phyloP scores from a whole-genome alignment of 2,113 vertebrate species.

The Psammodynastes pulverulentus region DNA sequence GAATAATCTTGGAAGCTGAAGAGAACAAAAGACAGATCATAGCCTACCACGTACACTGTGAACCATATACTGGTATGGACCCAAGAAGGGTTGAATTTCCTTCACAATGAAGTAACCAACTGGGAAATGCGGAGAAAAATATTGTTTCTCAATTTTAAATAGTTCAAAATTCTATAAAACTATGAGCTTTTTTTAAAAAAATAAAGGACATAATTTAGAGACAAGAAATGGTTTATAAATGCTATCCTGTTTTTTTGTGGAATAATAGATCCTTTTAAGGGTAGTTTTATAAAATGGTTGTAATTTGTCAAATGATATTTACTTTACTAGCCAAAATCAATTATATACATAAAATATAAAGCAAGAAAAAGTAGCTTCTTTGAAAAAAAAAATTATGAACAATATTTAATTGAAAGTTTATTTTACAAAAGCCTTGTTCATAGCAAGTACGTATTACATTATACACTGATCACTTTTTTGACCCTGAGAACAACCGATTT shows the following conservation, averaged over 20 bases:
- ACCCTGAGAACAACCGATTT: background rate
- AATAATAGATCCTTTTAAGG: slow-evolving; percentile 50
- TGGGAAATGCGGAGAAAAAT: slow-evolving; percentile 35
- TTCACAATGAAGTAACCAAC: slow-evolving; percentile 50
- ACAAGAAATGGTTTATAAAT: slow-evolving; percentile 50
- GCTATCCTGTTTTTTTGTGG: slow-evolving; percentile 42
- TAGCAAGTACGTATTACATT: background rate
- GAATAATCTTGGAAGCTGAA: slow-evolving; percentile 58
- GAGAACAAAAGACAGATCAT: slow-evolving; percentile 46
- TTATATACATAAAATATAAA: slow-evolving; percentile 1
- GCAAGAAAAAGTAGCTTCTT: background rate
- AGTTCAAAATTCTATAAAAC: slow-evolving; percentile 48
- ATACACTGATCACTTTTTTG: slow-evolving; percentile 9
- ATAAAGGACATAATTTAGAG: slow-evolving; percentile 47
- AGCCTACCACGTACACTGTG: slow-evolving; percentile 68
- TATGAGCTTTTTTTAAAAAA: slow-evolving; percentile 34
- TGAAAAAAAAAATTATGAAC: background rate
- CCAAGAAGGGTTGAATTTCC: slow-evolving; percentile 42
- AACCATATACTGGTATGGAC: slow-evolving; percentile 47
- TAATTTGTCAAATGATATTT: slow-evolving; percentile 25
- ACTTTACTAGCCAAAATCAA: slow-evolving; percentile 10
- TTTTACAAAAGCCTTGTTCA: background rate
- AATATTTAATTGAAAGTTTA: slow-evolving; percentile 11
- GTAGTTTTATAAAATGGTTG: slow-evolving; percentile 38
- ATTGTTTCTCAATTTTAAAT: slow-evolving; percentile 48